Conservation (phyloP, 2,797 vertebrate species). For the Nyctibius grandis region DNA sequence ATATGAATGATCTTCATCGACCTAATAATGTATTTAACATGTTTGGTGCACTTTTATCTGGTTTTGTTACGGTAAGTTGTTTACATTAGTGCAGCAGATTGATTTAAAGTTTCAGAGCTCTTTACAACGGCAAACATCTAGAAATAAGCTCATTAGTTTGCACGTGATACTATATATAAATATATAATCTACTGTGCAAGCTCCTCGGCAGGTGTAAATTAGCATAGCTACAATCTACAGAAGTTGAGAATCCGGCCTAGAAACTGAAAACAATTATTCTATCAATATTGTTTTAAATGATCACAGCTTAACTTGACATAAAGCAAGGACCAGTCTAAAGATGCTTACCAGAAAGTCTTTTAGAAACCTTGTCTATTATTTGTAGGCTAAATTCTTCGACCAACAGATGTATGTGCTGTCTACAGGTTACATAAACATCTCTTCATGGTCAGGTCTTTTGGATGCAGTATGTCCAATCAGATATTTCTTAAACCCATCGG, state of each 20-base stretch:
- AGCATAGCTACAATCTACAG: background rate
- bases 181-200: background rate
- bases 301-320: background rate
- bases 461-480: background rate
- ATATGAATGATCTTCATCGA: conserved; percentile 77
- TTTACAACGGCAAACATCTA: conserved; percentile 3
- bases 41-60: conserved; percentile 44
- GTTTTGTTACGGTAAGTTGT: conserved; percentile 20
- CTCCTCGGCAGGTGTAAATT: background rate
- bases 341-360: background rate
- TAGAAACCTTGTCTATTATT: background rate
- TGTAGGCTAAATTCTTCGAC: background rate
- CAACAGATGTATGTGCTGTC: background rate
- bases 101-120: conserved; percentile 41
- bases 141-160: conserved; percentile 7
- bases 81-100: conserved; percentile 50
- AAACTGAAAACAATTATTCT: background rate
- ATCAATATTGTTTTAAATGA: background rate
- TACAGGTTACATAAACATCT: background rate
- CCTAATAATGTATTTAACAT: conserved; percentile 77
- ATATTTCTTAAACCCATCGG: background rate
- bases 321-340: background rate
- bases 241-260: background rate
- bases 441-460: background rate
- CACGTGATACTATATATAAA: background rate